Base-by-base conservation (phyloP, 2,888 invertebrate species). In the Harpalus rufipes region DNA sequence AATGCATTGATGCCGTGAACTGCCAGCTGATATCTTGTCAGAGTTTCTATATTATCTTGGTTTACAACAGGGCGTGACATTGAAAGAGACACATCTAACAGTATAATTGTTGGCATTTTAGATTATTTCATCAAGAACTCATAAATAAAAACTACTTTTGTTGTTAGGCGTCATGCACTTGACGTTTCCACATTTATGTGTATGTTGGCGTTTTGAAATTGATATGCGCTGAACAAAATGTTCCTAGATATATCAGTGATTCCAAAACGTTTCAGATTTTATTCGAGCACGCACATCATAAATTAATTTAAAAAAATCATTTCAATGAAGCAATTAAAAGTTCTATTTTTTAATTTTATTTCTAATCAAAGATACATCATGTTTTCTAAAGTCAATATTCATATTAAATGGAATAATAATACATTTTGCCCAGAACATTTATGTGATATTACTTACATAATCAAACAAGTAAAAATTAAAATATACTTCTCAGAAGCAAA, bases 101-200 rank as follows among this genome's bases (percentile, higher is more conserved):
- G 92, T 88, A 96, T 93, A 8, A 96, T 93, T 0, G 95, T 95
- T 7, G 96, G 96, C 96, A 96, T 96, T 89, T 89, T 90, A 18
- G 14, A n/a, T 8, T 18, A 59, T 59, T 74, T 39, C n/a, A 72
- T 14, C 51, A 74, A 82, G 74, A 51, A 65, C 87, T 86, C 16
- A 8, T 84, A 82, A 39, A 78, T 18, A 44, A 44, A 14, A 32
- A 81, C 7, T 68, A 39, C 1, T 21, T 21, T 21, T 61, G 72
- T 16, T 74, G 72, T 14, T 14, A 51, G 44, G 14, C 21, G 72
- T 74, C 72, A 74, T 7, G 10, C 72, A 44, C 14, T 16, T 16
- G n/a, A 41, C 41, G 14, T 14, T 68, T 68, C 68, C n/a, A 68
- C n/a, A 68, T n/a, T n/a, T n/a, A n/a, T 32, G 8, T 18, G 18